These are phyloP conservation scores for Fulmarus glacialis DNA, from an alignment of 2,113 vertebrate genomes.

Conservation along the genomic window DNA sequence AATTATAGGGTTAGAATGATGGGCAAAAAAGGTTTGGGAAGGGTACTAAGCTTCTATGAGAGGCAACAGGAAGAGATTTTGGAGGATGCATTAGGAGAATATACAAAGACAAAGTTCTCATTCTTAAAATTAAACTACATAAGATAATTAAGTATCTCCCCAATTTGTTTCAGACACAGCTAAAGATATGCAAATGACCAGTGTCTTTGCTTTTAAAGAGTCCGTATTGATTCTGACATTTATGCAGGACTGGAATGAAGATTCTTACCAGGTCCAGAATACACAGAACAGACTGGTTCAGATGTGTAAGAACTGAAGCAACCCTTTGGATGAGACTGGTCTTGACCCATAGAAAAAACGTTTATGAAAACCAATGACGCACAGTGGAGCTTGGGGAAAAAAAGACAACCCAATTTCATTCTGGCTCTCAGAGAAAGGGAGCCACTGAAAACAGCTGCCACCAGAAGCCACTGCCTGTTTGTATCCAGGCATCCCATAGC, in stretches of 20 bases:
- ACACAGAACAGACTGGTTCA: not conserved
- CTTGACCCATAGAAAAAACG: not conserved
- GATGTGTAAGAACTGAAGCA: not conserved
- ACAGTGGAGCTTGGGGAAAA: not conserved
- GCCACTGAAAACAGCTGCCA: not conserved
- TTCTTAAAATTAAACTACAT: not conserved
- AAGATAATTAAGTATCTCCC: not conserved
- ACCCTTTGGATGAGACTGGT: not conserved
- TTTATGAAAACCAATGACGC: not conserved
- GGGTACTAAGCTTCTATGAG: not conserved
- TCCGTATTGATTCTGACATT: not conserved
- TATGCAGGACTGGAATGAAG: not conserved
- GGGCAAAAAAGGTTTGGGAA: not conserved
- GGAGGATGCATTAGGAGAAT: not conserved
- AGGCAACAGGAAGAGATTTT: not conserved
- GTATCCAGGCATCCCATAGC: not conserved
- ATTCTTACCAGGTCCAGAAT: not conserved
- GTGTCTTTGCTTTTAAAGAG: not conserved
- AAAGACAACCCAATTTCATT: fast-evolving
- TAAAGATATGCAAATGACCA: not conserved
- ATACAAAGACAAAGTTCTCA: not conserved
- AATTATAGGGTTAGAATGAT: not conserved
- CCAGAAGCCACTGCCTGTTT: not conserved
- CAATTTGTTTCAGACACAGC: not conserved
- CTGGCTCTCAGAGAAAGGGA: not conserved